Evolutionary conservation across 2,888 invertebrate species (phyloP), one percentile per base, ranked within the genome.

Genomic region (Leptinotarsa tumamoca): DNA sequence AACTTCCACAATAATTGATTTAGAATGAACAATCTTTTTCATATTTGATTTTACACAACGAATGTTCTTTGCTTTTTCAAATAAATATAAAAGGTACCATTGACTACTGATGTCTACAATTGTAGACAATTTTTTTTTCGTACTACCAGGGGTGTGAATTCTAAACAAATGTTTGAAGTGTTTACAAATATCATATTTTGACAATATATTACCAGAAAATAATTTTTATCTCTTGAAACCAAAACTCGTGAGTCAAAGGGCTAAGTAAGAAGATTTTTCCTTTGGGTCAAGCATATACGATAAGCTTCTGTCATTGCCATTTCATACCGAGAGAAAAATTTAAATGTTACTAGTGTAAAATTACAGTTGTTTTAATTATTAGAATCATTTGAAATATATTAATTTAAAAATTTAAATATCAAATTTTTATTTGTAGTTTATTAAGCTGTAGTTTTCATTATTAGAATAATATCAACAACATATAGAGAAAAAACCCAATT

Each of bases 111-210:
- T 56, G 54, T 56, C 54, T 56, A 56, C 56, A 56, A 56, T 56
- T 56, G 56, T 56, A 56, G 56, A 56, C 56, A 21, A 3, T 15
- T 56, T 56, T 18, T 18, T 56, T 56, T 18, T 56, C 56, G 56
- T 10, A 56, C 56, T 56, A 17, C 15, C n/a, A 56, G 56, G 7
- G 56, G 56, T 56, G 56, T 17, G 7, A 56, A 56, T 17, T 56
- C 15, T 18, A 56, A 56, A 56, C 4, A 56, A 56, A 56, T 17
- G 3, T n/a, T 56, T 18, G 2, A 56, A 56, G 56, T 56, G 18
- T 56, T 56, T 14, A 56, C 56, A 56, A 56, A 56, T 56, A 56
- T 56, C 56, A 56, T 56, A 56, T 56, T 56, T 56, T n/a, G 56
- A 18, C 56, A 56, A 56, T 14, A 56, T 56, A 18, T 56, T 15